Evolutionary conservation across 2,888 invertebrate species (phyloP).

Genomic region (Cryptops parisi): DNA sequence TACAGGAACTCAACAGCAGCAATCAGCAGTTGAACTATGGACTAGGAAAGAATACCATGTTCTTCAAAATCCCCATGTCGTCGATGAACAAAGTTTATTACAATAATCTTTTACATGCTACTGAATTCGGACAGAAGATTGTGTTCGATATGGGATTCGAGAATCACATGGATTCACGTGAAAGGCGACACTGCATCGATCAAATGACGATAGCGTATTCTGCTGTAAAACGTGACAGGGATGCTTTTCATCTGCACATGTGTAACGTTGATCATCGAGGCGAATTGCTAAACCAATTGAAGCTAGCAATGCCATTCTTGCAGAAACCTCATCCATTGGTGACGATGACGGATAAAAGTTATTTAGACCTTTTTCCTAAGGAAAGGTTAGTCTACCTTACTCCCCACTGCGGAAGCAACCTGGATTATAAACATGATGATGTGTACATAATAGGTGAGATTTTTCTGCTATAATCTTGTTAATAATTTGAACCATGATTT

Average conservation of each 20-base stretch:
- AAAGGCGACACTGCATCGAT: constrained; percentile 57
- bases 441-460: neutral
- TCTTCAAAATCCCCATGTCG: constrained; percentile 47
- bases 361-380: neutral
- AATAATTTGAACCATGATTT: too few relatives aligned
- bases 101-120: constrained; percentile 36
- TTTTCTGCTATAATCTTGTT: too few relatives aligned
- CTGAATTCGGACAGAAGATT: constrained; percentile 53
- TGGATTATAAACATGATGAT: neutral
- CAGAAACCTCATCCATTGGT: constrained; percentile 55
- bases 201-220: constrained; percentile 59
- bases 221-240: constrained; percentile 50
- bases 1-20: neutral
- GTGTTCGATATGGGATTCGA: constrained; percentile 75
- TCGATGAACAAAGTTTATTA: constrained; percentile 50
- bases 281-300: constrained; percentile 40
- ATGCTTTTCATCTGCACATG: constrained; percentile 65
- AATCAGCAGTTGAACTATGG: constrained; percentile 1
- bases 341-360: constrained; percentile 40
- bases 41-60: constrained; percentile 35
- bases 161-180: constrained; percentile 53
- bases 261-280: constrained; percentile 49
- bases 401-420: neutral
- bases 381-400: neutral
- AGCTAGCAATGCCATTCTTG: constrained; percentile 49